Evolutionary conservation across 2,888 invertebrate species (phyloP).

Genomic region (Drosophila melanosoma): DNA sequence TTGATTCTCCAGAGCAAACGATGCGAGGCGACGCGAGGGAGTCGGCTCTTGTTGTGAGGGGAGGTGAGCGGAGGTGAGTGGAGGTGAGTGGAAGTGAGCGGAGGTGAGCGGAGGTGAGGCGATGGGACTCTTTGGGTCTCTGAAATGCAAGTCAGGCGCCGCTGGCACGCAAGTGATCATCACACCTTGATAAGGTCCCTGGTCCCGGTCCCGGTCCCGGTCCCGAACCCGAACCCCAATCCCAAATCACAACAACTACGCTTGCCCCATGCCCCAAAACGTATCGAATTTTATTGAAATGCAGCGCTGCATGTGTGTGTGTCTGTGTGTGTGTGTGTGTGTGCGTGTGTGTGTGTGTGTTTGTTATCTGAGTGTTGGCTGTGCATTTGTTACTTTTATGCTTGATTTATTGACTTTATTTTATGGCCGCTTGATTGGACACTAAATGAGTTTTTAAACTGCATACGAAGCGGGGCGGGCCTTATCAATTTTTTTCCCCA

Average conservation of each 20-base stretch:
- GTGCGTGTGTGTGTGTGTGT: slow-evolving; percentile 30
- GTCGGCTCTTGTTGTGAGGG: too few species aligned
- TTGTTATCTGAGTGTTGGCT: slow-evolving; percentile 76
- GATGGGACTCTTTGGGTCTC: slow-evolving; percentile 31
- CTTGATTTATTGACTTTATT: slow-evolving; percentile 80
- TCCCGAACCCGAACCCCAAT: slow-evolving; percentile 1
- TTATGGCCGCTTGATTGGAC: slow-evolving; percentile 80
- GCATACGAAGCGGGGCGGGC: slow-evolving; percentile 76
- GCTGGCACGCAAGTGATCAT: slow-evolving; percentile 81
- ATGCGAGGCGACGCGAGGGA: not conserved
- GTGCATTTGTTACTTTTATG: slow-evolving; percentile 82
- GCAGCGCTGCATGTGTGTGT: slow-evolving; percentile 51
- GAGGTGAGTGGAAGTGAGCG: not conserved
- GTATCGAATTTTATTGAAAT: slow-evolving; percentile 81
- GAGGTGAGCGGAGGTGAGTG: not conserved
- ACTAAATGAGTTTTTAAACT: slow-evolving; percentile 79
- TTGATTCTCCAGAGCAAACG: slow-evolving; percentile 64
- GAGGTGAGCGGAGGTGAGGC: not conserved
- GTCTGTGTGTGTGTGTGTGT: slow-evolving; percentile 45
- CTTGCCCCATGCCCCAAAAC: slow-evolving; percentile 58
- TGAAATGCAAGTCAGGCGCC: slow-evolving; percentile 82
- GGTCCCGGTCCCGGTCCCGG: slow-evolving; percentile 2
- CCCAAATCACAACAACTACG: slow-evolving; percentile 11
- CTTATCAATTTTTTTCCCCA: slow-evolving; percentile 71
- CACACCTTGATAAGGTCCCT: slow-evolving; percentile 76